Percentiles rank a stretch among this genome's conserved stretches.
Evolutionary conservation across 2,113 vertebrate genomes (phyloP).

Genomic region (Gyps fulvus): DNA sequence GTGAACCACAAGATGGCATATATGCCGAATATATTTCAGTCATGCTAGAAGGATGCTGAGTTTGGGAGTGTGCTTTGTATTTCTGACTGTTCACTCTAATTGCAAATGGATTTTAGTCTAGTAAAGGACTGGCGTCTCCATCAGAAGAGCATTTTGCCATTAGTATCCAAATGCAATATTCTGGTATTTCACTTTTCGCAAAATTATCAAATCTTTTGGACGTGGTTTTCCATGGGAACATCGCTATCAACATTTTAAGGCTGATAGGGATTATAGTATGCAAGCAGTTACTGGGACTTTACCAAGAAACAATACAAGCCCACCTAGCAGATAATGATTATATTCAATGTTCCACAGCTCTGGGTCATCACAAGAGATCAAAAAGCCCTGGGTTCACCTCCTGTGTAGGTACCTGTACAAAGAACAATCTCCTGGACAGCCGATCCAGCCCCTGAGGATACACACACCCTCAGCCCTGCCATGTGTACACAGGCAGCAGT

Average conservation of each 20-base stretch:
- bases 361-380: neutral
- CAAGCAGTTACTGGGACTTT: neutral
- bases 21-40: neutral
- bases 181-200: neutral
- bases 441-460: neutral
- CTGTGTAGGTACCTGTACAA: neutral
- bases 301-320: neutral
- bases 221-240: neutral
- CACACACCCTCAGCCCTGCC: rapidly evolving
- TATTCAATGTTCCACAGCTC: neutral
- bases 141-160: neutral
- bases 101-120: neutral
- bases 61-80: neutral
- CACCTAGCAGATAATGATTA: neutral
- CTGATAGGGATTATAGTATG: neutral
- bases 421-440: neutral
- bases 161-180: neutral
- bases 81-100: neutral
- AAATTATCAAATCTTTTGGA: neutral
- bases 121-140: neutral
- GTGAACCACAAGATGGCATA: neutral
- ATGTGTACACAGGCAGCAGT: neutral
- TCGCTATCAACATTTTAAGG: neutral
- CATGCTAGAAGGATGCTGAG: neutral
- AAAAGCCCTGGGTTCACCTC: neutral